phyloP scores from a whole-genome alignment of 2,888 invertebrate species.

The Tiphia femorata region DNA sequence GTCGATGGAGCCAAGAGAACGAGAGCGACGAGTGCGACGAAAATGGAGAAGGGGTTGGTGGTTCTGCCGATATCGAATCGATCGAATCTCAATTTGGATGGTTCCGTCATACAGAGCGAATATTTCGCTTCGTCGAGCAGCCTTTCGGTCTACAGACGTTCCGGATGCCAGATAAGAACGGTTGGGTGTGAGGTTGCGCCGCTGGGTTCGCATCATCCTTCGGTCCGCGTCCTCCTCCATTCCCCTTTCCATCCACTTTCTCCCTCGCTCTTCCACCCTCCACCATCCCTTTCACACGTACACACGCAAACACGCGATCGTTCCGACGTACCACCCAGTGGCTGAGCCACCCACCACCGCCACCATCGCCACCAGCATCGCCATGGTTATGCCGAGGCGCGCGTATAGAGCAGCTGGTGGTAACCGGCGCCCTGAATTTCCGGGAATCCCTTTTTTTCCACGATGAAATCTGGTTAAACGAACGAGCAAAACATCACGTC shows the following conservation, averaged over 20 bases:
- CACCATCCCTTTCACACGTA: background rate
- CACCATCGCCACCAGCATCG: too few species aligned
- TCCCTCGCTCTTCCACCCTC: background rate
- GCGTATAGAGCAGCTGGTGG: too few species aligned
- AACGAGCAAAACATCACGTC: slow-evolving; percentile 21
- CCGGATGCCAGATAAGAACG: slow-evolving; percentile 33
- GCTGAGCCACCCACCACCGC: too few species aligned
- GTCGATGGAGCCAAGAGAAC: background rate
- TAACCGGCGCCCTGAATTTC: slow-evolving; percentile 13
- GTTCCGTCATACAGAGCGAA: slow-evolving; percentile 55
- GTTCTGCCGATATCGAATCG: slow-evolving; percentile 46
- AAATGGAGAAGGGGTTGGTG: slow-evolving; percentile 11
- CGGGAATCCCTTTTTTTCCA: slow-evolving; percentile 14
- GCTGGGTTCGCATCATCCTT: slow-evolving; percentile 30
- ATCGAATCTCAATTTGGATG: slow-evolving; percentile 61
- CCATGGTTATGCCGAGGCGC: too few species aligned
- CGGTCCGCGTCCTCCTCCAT: slow-evolving; percentile 5
- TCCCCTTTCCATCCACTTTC: background rate
- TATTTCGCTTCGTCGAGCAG: slow-evolving; percentile 49
- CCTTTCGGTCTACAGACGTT: slow-evolving; percentile 29
- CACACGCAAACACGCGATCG: too few species aligned
- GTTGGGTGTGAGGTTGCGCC: slow-evolving; percentile 26
- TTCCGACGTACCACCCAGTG: too few species aligned
- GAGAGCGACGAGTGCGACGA: background rate
- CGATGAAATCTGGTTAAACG: slow-evolving; percentile 24